Percentiles rank a stretch among this genome's conserved stretches.
phyloP scores from a whole-genome alignment of 30 jellyfish, hydroid and myxozoan species.

The Hydra vulgaris region DNA sequence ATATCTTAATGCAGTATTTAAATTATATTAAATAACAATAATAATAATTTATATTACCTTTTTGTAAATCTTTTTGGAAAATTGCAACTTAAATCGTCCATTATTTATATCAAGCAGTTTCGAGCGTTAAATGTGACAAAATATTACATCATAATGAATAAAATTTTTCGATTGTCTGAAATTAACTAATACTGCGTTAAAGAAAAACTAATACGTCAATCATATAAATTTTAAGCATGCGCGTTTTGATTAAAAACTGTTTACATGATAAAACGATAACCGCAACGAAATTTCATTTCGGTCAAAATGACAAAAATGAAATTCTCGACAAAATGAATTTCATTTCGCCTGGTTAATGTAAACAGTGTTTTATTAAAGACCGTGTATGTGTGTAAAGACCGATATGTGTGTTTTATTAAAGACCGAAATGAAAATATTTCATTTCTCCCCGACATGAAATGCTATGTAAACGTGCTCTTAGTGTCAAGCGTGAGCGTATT shows the following conservation, averaged over 20 bases:
- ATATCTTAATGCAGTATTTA: neutral
- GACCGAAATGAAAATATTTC: neutral
- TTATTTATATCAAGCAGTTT: neutral
- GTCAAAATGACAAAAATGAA: neutral
- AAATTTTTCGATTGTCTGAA: neutral
- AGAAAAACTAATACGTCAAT: neutral
- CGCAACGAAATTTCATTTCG: neutral
- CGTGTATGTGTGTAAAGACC: too few species aligned
- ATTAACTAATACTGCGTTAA: neutral
- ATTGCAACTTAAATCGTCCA: neutral
- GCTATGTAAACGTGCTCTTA: neutral
- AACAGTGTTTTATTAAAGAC: too few species aligned
- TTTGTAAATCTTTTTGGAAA: neutral
- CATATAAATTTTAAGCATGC: neutral
- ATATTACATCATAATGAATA: neutral
- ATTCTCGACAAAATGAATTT: neutral
- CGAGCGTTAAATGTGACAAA: neutral
- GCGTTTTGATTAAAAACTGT: neutral
- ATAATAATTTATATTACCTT: neutral
- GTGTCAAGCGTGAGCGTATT: too few species aligned
- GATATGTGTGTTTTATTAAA: neutral
- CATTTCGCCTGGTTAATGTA: neutral
- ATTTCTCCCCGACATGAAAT: neutral
- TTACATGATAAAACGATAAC: neutral
- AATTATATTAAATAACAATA: too few species aligned